A percentile compares a stretch with the other conserved stretches of the same genome.
Conservation (phyloP, 2,797 vertebrate species). For the Phrynocephalus guinanensis region DNA sequence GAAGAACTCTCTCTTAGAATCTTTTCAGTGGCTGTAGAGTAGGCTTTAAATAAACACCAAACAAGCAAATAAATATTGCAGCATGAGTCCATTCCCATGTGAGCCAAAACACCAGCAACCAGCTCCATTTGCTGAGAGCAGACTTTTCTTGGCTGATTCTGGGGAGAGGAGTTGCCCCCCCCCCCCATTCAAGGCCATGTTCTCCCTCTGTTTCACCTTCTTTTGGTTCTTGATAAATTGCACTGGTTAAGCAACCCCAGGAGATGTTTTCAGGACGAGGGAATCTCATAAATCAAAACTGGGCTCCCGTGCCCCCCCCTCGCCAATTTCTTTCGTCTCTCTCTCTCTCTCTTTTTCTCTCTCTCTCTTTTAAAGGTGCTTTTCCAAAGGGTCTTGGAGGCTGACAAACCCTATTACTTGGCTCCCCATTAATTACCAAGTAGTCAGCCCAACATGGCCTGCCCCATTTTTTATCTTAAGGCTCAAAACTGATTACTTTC, state of each 20-base stretch:
- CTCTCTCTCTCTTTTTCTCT: slow-evolving; percentile 43
- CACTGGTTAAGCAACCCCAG: slow-evolving; percentile 78
- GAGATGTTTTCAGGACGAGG: slow-evolving; percentile 71
- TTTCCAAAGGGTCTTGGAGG: slow-evolving; percentile 78
- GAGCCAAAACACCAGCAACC: not conserved
- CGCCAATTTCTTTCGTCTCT: slow-evolving; percentile 69
- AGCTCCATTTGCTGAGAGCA: not conserved
- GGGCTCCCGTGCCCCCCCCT: slow-evolving; percentile 63
- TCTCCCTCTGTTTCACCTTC: not conserved
- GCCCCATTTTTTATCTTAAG: slow-evolving; percentile 78
- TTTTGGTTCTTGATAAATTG: slow-evolving; percentile 78
- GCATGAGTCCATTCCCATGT: not conserved
- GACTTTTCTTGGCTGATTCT: not conserved
- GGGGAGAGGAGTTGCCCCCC: not conserved
- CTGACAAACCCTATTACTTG: slow-evolving; percentile 93
- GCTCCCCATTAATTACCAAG: slow-evolving; percentile 91
- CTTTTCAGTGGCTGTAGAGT: too few species aligned
- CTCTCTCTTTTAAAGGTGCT: too few species aligned
- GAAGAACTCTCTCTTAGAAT: too few species aligned
- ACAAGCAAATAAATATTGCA: not conserved
- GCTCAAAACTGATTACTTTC: slow-evolving; percentile 74
- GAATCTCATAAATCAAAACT: slow-evolving; percentile 91
- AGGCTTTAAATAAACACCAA: too few species aligned
- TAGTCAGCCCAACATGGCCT: slow-evolving; percentile 73
- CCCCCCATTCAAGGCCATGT: not conserved